Base-by-base conservation (phyloP, 2,113 vertebrate species). In the Origma solitaria region DNA sequence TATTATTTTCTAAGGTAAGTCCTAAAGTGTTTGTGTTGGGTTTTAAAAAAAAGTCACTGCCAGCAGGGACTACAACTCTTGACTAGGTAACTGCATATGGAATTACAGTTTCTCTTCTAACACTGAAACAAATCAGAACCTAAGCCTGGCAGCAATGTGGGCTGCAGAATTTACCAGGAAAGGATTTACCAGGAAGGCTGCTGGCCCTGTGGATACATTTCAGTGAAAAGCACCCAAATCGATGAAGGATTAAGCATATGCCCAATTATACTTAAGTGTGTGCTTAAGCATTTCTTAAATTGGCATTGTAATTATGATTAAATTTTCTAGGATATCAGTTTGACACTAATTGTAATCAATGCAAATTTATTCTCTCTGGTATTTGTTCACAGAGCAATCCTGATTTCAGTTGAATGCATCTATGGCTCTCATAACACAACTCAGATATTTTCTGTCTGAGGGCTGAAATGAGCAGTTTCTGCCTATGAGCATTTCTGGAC, bases 281-380 rank as follows among this genome's bases (percentile, higher is more conserved):
- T 62, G 79, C 96, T 86, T 90, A 83, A 96, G 68, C 27, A 81
- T 62, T 73, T 90, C 54, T 62, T 83, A 77, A 94, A 90, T 25
- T 86, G 68, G 58, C 56, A 75, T 56, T 70, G 20, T 78, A 94
- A 97, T 87, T 81, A 70, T 61, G 76, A 83, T 60, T 62, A 51
- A 38, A 70, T 93, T 92, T 88, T 82, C 58, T 75, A 90, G 71
- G 64, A 28, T 83, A 90, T 69, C 88, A 70, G 50, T 58, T 64
- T 97, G 95, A 96, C 92, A 83, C 86, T 96, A 97, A 95, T 86
- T 92, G 92, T 81, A 97, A 95, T 95, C 86, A 96, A 94, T 92
- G 92, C 62, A 92, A 96, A 96, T 96, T 93, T 95, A 88, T 95
- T 90, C 91, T 62, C 92, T 27, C 53, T 45, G 35, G 12, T 61